Conservation (phyloP, 2,888 invertebrate species). For the Prosapia bicincta region DNA sequence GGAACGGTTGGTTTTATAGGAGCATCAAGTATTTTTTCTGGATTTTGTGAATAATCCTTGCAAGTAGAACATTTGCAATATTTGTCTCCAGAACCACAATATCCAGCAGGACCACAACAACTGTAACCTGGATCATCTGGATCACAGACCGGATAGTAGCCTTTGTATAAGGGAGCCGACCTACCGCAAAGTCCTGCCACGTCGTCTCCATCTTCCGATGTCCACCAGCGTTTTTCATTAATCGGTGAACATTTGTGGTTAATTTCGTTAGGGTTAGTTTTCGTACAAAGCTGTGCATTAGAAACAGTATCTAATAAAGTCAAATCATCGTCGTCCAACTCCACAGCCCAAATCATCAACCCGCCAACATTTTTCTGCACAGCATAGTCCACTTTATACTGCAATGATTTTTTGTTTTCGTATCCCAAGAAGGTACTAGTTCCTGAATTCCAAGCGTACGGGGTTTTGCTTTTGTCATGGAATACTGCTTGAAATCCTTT, state of each 20-base stretch:
- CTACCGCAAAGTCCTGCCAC: slow-evolving; percentile 33
- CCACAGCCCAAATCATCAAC: no score
- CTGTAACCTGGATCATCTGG: no score
- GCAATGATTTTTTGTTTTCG: slow-evolving; percentile 27
- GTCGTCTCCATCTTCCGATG: slow-evolving; percentile 34
- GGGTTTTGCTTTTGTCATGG: slow-evolving; percentile 29
- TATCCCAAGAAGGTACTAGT: no score
- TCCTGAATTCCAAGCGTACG: slow-evolving; percentile 30
- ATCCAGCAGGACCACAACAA: slow-evolving; percentile 32
- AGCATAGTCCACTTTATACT: slow-evolving; percentile 28
- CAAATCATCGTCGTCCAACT: no score
- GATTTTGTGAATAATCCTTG: slow-evolving; percentile 30
- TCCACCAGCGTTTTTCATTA: no score
- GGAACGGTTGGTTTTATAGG: slow-evolving; percentile 33
- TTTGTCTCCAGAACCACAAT: slow-evolving; percentile 32
- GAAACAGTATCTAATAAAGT: no score
- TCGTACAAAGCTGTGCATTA: slow-evolving; percentile 30
- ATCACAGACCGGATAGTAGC: slow-evolving; percentile 34
- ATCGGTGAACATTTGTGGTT: slow-evolving; percentile 32
- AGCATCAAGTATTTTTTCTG: slow-evolving; percentile 24
- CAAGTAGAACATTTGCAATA: no score
- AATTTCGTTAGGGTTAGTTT: slow-evolving; percentile 23
- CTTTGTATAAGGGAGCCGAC: slow-evolving; percentile 33
- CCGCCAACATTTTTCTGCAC: slow-evolving; percentile 31
- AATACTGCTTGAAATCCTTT: slow-evolving; percentile 5